Evolutionary conservation across 2,888 invertebrate genomes (phyloP).

Genomic region (Epinotia ramella): DNA sequence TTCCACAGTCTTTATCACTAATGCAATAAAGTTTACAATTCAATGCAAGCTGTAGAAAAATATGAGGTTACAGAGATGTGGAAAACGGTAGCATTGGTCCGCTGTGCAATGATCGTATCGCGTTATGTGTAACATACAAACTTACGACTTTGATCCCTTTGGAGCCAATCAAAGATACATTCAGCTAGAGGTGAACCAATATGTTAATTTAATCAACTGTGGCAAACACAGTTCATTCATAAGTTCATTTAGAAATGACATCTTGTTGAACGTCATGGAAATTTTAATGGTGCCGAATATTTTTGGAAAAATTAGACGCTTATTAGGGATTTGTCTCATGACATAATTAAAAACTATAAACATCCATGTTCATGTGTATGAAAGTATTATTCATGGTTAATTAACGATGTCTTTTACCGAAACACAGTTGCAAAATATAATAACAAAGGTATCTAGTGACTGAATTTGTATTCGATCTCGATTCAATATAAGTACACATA

Average conservation of each 20-base stretch:
- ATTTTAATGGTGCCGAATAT: no score
- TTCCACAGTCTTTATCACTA: background rate
- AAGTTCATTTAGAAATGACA: no score
- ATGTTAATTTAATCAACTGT: background rate
- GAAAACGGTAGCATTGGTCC: slow-evolving; percentile 8
- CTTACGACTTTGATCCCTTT: slow-evolving; percentile 29
- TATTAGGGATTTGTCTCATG: no score
- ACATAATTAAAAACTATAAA: no score
- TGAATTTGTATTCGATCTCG: background rate
- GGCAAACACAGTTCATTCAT: no score
- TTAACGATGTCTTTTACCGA: no score
- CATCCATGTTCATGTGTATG: no score
- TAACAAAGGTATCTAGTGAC: no score
- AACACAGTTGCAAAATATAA: no score
- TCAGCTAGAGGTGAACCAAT: background rate
- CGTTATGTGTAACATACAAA: slow-evolving; percentile 6
- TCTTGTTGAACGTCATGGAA: no score
- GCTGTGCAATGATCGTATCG: slow-evolving; percentile 24
- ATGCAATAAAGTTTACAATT: background rate
- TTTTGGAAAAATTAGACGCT: no score
- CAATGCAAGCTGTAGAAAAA: background rate
- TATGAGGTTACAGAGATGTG: background rate
- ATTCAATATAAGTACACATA: slow-evolving; percentile 6
- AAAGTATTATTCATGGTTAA: no score
- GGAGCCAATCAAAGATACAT: slow-evolving; percentile 28